A percentile compares a stretch with the other conserved stretches of the same genome.
phyloP scores from a whole-genome alignment of 2,113 vertebrate species.

The Pelecanus crispus region DNA sequence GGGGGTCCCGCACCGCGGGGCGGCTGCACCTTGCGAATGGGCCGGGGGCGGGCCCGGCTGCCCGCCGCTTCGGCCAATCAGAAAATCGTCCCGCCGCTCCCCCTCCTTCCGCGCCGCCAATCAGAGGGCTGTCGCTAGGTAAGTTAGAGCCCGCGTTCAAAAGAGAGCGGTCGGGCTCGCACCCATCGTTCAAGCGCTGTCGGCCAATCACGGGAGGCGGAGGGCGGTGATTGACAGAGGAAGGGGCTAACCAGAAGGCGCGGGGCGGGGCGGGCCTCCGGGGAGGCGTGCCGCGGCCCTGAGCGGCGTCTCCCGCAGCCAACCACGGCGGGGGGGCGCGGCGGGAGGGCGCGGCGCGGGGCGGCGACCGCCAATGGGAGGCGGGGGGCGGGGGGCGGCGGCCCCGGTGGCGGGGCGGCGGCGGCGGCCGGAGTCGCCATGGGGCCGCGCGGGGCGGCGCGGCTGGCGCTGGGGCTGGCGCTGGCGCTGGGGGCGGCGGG shows the following conservation, averaged over 20 bases:
- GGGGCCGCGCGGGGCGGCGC: neutral
- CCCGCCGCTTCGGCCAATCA: neutral
- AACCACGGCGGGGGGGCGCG: neutral
- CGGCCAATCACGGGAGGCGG: neutral
- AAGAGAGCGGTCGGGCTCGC: neutral
- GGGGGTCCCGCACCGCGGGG: neutral
- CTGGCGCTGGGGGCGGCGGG: neutral
- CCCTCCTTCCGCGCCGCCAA: neutral
- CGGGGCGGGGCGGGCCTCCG: neutral
- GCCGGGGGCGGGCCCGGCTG: neutral
- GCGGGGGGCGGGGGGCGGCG: neutral
- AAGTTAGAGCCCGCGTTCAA: neutral
- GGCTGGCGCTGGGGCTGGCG: neutral
- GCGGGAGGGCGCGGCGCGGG: neutral
- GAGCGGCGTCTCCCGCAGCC: neutral
- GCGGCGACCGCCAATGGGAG: neutral
- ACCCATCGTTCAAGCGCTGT: accelerated
- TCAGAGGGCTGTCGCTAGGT: neutral
- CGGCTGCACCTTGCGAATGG: neutral
- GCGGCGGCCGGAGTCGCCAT: neutral
- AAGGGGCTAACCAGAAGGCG: neutral
- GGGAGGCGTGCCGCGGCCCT: accelerated
- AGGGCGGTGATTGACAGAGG: accelerated
- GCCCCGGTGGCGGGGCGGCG: neutral
- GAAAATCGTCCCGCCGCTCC: neutral